Evolutionary conservation across 2,888 invertebrate genomes (phyloP), one percentile per base, ranked within the genome.

Genomic region (Chrysomela aeneicollis): DNA sequence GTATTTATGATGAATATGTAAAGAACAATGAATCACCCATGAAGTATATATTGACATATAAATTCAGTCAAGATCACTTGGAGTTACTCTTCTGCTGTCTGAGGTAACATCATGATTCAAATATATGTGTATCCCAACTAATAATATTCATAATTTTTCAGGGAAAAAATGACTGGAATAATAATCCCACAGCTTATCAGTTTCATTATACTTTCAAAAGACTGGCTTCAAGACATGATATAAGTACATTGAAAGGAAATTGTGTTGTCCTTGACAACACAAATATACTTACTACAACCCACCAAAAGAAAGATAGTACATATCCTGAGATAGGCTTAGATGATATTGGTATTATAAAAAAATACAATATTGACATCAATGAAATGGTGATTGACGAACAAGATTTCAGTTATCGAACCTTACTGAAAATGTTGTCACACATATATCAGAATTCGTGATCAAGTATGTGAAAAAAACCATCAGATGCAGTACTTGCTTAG

Each of bases 61-160:
- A 52, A 37, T 51, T 50, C 22, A 60, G 60, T 18, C 60, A 60
- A 22, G 52, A 60, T 12, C 52, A 60, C 26, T 15, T 60, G n/a
- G 35, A 60, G 17, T 35, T 52, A 12, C 52, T 60, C 15, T 52
- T 60, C 42, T 60, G 60, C 37, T 52, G 42, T 42, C 15, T 60
- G 2, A 32, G 60, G 60, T 60, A 12, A 21, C 6, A 47, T 10
- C 15, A 9, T 35, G 2, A 10, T 1, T 47, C 15, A 5, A 47
- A 47, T 2, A 18, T 15, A 15, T 42, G 3, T 42, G 10, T 18
- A n/a, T n/a, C n/a, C 8, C 19, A 19, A 18, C 47, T 42, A 15
- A 3, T 12, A 42, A 42, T 12, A 3, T 6, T 42, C 19, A 19
- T 10, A 5, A 15, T 47, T 18, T 47, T 47, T 17, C 47, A 19